phyloP scores from a whole-genome alignment of 2,888 invertebrate genomes.

The Seira ritae region DNA sequence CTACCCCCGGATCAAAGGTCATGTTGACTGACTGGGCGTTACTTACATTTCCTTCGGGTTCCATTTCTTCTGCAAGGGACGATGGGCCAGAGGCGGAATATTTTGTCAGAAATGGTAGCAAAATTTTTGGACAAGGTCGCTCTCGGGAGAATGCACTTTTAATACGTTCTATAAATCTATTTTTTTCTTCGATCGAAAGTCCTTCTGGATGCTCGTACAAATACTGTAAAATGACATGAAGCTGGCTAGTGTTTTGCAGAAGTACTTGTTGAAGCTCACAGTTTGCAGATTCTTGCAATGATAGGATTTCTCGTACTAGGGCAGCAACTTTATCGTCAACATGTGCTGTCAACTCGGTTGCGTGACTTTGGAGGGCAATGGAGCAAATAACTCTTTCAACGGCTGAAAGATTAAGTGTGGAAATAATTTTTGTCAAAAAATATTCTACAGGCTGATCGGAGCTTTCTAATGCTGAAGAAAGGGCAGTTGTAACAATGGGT shows the following conservation, averaged over 20 bases:
- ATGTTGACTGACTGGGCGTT: conserved; percentile 59
- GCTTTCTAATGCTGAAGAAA: conserved; percentile 62
- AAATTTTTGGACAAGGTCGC: conserved; percentile 54
- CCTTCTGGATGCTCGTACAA: conserved; percentile 56
- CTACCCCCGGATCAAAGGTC: conserved; percentile 76
- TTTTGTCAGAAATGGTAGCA: conserved; percentile 62
- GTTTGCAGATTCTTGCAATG: conserved; percentile 39
- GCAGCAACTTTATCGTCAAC: conserved; percentile 56
- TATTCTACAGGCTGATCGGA: conserved; percentile 54
- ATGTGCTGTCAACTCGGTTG: conserved; percentile 44
- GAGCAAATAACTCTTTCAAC: conserved; percentile 57
- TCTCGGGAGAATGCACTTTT: conserved; percentile 39
- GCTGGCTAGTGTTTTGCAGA: conserved; percentile 51
- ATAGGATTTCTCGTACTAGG: conserved; percentile 54
- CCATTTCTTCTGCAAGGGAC: conserved; percentile 50
- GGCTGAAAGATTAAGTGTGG: conserved; percentile 51
- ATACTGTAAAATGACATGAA: conserved; percentile 63
- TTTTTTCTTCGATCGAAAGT: conserved; percentile 51
- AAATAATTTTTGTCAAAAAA: conserved; percentile 54
- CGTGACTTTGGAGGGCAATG: conserved; percentile 54
- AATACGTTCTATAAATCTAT: conserved; percentile 52
- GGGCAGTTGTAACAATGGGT: conserved; percentile 65
- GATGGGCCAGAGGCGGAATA: conserved; percentile 39
- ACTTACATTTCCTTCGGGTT: conserved; percentile 42
- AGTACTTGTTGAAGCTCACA: conserved; percentile 46